Conservation (phyloP, 2,113 vertebrate genomes). For the Hydrolagus affinis region DNA sequence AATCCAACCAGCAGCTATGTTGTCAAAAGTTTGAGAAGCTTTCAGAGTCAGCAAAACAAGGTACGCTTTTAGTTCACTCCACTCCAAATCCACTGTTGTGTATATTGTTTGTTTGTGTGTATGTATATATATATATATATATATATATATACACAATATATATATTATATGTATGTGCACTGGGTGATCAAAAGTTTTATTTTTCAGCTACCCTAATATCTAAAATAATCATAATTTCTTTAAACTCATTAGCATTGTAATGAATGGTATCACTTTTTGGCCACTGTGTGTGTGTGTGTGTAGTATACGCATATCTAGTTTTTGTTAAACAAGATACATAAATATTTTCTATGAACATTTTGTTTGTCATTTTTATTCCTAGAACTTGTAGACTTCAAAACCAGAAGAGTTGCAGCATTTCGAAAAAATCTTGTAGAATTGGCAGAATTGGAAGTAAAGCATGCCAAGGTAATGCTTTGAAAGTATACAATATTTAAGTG, state of each 20-base stretch:
- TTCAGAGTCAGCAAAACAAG: slow-evolving; percentile 96
- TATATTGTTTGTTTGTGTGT: too few species aligned
- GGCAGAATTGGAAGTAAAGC: slow-evolving; percentile 95
- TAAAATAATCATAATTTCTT: too few species aligned
- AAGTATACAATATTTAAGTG: not conserved
- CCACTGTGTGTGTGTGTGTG: too few species aligned
- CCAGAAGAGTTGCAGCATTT: slow-evolving; percentile 93
- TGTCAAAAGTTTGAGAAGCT: slow-evolving; percentile 99
- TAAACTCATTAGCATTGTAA: too few species aligned
- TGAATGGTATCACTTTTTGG: too few species aligned
- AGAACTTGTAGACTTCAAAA: slow-evolving; percentile 97
- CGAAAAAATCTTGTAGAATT: slow-evolving; percentile 97
- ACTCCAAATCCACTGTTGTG: slow-evolving; percentile 8
- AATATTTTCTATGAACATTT: slow-evolving; percentile 23
- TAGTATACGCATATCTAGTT: not conserved
- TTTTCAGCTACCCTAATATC: not conserved
- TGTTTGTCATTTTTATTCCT: slow-evolving; percentile 32
- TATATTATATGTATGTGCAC: too few species aligned
- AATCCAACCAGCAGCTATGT: slow-evolving; percentile 89
- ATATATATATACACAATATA: too few species aligned
- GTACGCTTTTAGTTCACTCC: slow-evolving; percentile 47
- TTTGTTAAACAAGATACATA: not conserved
- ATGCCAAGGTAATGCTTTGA: slow-evolving; percentile 75
- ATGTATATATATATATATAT: too few species aligned
- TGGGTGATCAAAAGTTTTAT: too few species aligned